A percentile compares a stretch with the other conserved stretches of the same genome.
Evolutionary conservation across 2,888 invertebrate genomes (phyloP).

Genomic region (Cordylochernes scorpioides): DNA sequence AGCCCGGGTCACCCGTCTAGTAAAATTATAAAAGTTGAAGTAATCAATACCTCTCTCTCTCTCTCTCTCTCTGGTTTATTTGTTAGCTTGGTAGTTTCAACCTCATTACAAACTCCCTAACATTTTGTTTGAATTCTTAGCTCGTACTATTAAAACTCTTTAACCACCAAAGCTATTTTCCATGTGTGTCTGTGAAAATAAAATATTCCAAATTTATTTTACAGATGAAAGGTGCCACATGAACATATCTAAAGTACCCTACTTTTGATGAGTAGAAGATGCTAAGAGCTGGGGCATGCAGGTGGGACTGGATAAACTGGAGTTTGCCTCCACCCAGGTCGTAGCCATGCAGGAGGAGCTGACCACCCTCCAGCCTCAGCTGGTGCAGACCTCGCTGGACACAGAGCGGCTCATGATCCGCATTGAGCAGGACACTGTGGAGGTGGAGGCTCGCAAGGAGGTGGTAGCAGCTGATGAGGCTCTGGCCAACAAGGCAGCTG

Average conservation of each 20-base stretch:
- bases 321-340: constrained; percentile 74
- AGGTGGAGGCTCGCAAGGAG: constrained; percentile 83
- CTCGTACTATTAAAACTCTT: too few relatives aligned
- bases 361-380: constrained; percentile 54
- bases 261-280: not conserved
- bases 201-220: too few relatives aligned
- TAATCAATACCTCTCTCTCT: too few relatives aligned
- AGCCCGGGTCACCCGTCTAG: too few relatives aligned
- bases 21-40: too few relatives aligned
- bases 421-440: constrained; percentile 79
- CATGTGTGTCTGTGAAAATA: too few relatives aligned
- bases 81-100: too few relatives aligned
- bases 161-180: too few relatives aligned
- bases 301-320: constrained; percentile 56
- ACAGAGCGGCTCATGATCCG: constrained; percentile 86
- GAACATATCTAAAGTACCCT: not conserved
- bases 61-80: too few relatives aligned
- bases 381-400: constrained; percentile 58
- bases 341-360: constrained; percentile 71
- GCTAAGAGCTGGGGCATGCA: constrained; percentile 17
- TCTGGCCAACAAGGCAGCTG: constrained; percentile 65
- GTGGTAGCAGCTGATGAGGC: constrained; percentile 83
- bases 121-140: too few relatives aligned
- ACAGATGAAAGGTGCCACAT: not conserved
- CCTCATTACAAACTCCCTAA: too few relatives aligned